Percentiles rank a stretch among this genome's conserved stretches.
Conservation (phyloP, 2,797 vertebrate species). For the Craterocephalus amniculus region DNA sequence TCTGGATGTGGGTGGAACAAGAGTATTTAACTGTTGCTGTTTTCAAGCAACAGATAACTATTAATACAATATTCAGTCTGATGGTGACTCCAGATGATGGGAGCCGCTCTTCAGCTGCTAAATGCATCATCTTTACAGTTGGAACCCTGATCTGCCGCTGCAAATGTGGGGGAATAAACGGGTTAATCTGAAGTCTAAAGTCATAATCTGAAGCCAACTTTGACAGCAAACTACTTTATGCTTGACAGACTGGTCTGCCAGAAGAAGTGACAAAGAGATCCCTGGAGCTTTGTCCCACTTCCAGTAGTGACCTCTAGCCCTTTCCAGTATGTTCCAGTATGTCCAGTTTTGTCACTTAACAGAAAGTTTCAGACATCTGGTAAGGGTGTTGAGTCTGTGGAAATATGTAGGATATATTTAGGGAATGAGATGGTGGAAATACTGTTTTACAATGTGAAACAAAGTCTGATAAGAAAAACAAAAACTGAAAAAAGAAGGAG, state of each 20-base stretch:
- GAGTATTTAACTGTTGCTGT: background rate
- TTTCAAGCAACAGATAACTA: background rate
- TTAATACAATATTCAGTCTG: background rate
- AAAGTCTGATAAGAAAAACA: constrained; percentile 36
- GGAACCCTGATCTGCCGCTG: background rate
- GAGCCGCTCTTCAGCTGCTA: background rate
- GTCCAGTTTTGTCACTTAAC: constrained; percentile 43
- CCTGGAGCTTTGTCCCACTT: constrained; percentile 28
- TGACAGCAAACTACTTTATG: background rate
- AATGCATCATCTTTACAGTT: background rate
- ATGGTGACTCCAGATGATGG: background rate
- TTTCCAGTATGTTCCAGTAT: constrained; percentile 12
- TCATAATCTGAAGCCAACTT: too few relatives aligned
- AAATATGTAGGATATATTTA: constrained; percentile 64
- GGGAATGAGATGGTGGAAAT: constrained; percentile 69
- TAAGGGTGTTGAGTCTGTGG: constrained; percentile 50
- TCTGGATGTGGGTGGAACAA: background rate
- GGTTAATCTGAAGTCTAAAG: too few relatives aligned
- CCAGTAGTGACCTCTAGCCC: constrained; percentile 33
- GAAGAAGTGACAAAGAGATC: constrained; percentile 40
- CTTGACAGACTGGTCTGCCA: background rate
- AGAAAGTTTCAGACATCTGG: constrained; percentile 64
- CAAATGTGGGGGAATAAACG: background rate
- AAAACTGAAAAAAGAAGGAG: constrained; percentile 36
- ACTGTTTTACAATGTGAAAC: constrained; percentile 73